Conservation (phyloP, 2,113 vertebrate genomes). For the Sander lucioperca region DNA sequence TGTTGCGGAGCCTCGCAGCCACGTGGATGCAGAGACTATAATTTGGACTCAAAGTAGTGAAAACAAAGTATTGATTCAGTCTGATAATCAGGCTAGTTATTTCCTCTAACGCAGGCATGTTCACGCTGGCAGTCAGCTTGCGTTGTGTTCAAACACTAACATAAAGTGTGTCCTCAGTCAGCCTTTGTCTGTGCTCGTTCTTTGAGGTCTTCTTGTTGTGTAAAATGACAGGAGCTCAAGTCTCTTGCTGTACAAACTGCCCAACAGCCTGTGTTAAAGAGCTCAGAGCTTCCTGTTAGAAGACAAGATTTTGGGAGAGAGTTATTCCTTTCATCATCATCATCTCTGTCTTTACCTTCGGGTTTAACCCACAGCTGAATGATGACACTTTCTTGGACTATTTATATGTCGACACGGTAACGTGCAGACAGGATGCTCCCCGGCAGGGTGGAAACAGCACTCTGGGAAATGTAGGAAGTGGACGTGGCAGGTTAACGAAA, state of each 20-base stretch:
- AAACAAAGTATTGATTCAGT: neutral
- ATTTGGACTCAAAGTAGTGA: neutral
- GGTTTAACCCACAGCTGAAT: neutral
- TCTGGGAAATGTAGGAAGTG: neutral
- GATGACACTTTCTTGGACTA: neutral
- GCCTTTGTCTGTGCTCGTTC: neutral
- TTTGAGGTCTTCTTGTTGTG: neutral
- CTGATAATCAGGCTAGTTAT: neutral
- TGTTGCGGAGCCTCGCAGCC: neutral
- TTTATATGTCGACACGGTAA: too few species aligned
- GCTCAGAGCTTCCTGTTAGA: neutral
- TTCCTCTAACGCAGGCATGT: neutral
- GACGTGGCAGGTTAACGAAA: neutral
- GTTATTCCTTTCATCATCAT: neutral
- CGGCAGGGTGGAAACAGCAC: neutral
- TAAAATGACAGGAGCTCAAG: neutral
- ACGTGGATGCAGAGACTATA: neutral
- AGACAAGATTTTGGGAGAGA: neutral
- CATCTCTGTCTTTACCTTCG: neutral
- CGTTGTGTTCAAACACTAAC: too few species aligned
- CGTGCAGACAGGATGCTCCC: neutral
- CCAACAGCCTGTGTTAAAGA: neutral
- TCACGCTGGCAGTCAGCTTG: too few species aligned
- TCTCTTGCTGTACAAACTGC: neutral
- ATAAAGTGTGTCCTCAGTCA: neutral